Evolutionary conservation across 1,140 invertebrate genomes (phyloP), one percentile per base, ranked within the genome.

Genomic region (Pseudobourletiella spinata): DNA sequence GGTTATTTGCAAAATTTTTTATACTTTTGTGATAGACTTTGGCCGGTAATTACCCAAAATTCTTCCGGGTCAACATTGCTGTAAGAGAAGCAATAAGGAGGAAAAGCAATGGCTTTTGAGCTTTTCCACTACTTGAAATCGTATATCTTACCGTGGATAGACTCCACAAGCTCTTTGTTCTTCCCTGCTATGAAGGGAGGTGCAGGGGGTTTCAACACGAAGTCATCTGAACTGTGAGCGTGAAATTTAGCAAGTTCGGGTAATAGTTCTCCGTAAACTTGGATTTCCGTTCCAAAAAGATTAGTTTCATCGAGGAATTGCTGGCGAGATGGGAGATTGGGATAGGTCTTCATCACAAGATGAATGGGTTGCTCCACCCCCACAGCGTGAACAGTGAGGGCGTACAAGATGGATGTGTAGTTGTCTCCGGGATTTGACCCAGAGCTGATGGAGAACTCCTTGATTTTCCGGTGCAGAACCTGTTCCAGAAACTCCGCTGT

Each of bases 391-490:
- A 74, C 57, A 26, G 20, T 63, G 1, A 72, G 62, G 2, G 77
- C 73, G 25, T 74, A 57, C 71, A 79, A 74, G 8, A 75, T 72
- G 58, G 77, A 78, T 1, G 73, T 71, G 24, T 78, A 79, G 71
- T 79, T 79, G 59, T 79, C 77, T 26, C 78, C 78, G 59, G 75
- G 73, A 44, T 60, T 68, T 0, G 75, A 75, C 0, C 76, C 77
- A 2, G 74, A 63, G 48, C 74, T 74, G 0, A 72, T 63, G 4
- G 29, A 28, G 52, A 75, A 59, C 60, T 75, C 67, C 3, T 57
- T 70, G 14, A 79, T 71, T 50, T 69, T 24, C 25, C 48, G 26
- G 15, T 55, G 24, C 4, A 67, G 26, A 26, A 25, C 24, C 0
- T 32, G 22, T 25, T 67, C 61, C 25, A 67, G 42, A 61, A 61